These are phyloP conservation scores for Calcarius lapponicus DNA, from an alignment of 2,797 vertebrate genomes.

Conservation along the genomic window DNA sequence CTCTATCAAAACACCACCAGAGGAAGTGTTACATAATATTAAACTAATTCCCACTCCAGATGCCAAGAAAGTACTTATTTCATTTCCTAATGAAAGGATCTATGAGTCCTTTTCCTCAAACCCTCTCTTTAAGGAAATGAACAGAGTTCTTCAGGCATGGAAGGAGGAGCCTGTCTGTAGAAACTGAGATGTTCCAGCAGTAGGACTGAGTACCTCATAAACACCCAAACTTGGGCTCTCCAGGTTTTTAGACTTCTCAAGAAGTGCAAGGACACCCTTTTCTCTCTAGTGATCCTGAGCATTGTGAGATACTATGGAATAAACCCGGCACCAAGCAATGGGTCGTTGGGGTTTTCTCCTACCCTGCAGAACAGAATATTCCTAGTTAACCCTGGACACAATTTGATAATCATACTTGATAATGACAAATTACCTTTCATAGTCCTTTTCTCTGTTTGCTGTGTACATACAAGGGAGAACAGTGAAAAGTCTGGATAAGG, in stretches of 20 bases:
- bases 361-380: not conserved
- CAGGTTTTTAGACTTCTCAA: not conserved
- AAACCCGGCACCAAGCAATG: not conserved
- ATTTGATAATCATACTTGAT: not conserved
- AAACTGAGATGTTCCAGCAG: not conserved
- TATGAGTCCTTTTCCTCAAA: not conserved
- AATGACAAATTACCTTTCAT: not conserved
- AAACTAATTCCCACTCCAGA: not conserved
- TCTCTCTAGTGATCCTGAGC: not conserved
- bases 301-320: not conserved
- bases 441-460: not conserved
- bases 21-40: not conserved
- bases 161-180: not conserved
- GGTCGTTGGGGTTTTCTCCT: accelerated
- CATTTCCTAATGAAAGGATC: not conserved
- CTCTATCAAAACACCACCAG: not conserved
- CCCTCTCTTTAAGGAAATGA: not conserved
- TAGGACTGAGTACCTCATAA: not conserved
- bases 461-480: not conserved
- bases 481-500: not conserved
- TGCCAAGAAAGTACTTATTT: not conserved
- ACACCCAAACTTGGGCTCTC: not conserved
- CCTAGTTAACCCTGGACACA: not conserved
- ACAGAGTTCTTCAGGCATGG: not conserved
- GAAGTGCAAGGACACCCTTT: not conserved